These are phyloP conservation scores for Channa maculata DNA, from an alignment of 2,113 vertebrate genomes.

Conservation along the genomic window DNA sequence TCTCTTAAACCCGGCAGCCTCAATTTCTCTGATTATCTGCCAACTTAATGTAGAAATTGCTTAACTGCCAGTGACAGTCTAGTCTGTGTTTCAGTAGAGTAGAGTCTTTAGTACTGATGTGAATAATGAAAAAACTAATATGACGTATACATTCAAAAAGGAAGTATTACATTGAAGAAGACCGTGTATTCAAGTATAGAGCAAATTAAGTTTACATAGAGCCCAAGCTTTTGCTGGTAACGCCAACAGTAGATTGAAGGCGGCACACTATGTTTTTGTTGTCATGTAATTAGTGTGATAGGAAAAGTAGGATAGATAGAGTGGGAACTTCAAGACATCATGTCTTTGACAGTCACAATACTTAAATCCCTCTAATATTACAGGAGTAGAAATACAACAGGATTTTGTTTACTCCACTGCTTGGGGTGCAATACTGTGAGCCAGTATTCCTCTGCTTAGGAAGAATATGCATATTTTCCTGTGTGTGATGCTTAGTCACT, in stretches of 20 bases:
- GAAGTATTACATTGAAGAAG: conserved; percentile 26
- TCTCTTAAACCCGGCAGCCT: conserved; percentile 26
- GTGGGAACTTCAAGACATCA: not conserved
- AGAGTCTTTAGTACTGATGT: conserved; percentile 17
- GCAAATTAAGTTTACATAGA: conserved; percentile 33
- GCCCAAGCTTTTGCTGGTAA: conserved; percentile 13
- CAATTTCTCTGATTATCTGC: conserved; percentile 35
- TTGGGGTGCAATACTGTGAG: not conserved
- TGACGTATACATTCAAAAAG: conserved; percentile 32
- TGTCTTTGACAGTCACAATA: not conserved
- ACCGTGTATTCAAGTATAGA: conserved; percentile 22
- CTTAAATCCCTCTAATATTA: conserved; percentile 6
- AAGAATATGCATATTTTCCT: not conserved
- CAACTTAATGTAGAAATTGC: conserved; percentile 28
- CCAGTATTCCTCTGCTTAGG: not conserved
- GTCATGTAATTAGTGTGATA: no score
- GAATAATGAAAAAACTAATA: conserved; percentile 33
- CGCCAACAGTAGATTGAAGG: conserved; percentile 3
- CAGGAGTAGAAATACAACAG: not conserved
- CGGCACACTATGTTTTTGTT: conserved; percentile 6
- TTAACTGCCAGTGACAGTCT: conserved; percentile 25
- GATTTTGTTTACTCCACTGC: not conserved
- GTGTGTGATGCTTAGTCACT: not conserved
- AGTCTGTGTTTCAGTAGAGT: conserved; percentile 19
- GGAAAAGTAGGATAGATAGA: not conserved